These are phyloP conservation scores for Campoplex capitator DNA, from an alignment of 2,888 invertebrate species.

Conservation along the genomic window DNA sequence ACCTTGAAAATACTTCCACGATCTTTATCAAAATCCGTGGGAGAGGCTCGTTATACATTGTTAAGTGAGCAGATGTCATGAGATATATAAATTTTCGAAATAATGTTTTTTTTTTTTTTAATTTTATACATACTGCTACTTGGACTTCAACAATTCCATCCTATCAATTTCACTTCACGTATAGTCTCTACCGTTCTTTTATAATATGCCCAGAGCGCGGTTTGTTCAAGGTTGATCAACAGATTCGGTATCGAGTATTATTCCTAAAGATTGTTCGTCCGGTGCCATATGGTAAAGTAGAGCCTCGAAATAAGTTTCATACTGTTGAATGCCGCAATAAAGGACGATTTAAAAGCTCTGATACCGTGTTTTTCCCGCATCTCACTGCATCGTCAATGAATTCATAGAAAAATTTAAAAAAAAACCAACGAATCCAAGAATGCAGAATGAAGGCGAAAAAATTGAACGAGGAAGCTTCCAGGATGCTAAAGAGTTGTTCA, in stretches of 20 bases:
- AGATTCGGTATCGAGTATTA: background rate
- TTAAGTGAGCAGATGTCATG: too few relatives aligned
- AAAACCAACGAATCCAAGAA: background rate
- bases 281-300: background rate
- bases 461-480: conserved; percentile 7
- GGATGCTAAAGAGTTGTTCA: conserved; percentile 17
- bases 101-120: background rate
- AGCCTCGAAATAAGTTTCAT: background rate
- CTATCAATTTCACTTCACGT: background rate
- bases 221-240: background rate
- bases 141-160: background rate
- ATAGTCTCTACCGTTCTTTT: background rate
- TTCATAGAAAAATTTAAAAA: background rate
- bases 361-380: background rate
- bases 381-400: background rate
- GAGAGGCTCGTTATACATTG: too few relatives aligned
- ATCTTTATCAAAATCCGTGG: too few relatives aligned
- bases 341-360: background rate
- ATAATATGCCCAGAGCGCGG: background rate
- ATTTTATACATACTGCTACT: too few relatives aligned
- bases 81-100: background rate
- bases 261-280: background rate
- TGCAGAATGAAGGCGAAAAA: background rate
- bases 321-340: background rate
- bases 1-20: too few relatives aligned